Evolutionary conservation across 1,140 invertebrate genomes (phyloP).

Genomic region (Drosophila arawakana): DNA sequence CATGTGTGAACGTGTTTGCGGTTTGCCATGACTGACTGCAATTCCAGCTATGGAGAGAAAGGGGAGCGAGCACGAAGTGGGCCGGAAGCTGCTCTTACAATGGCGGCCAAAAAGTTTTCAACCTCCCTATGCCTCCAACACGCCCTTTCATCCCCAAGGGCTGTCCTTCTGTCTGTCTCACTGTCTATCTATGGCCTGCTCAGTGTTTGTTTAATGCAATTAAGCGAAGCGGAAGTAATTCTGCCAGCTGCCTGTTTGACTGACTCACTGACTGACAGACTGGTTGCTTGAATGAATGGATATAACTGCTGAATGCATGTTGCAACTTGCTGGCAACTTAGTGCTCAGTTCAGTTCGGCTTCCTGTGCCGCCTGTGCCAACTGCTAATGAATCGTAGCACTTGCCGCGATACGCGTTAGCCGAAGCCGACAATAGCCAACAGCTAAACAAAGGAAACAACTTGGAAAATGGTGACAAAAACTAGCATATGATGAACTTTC

Average conservation of each 20-base stretch:
- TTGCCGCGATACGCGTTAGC: conserved; percentile 45
- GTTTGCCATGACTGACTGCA: conserved; percentile 53
- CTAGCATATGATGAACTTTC: neutral
- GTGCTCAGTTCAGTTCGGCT: conserved; percentile 14
- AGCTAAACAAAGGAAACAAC: conserved; percentile 45
- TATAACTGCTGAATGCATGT: conserved; percentile 48
- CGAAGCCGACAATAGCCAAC: conserved; percentile 49
- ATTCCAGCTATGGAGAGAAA: neutral
- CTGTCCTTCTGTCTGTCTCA: conserved; percentile 28
- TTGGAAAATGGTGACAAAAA: neutral
- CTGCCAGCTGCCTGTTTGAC: conserved; percentile 44
- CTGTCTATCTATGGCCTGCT: conserved; percentile 38
- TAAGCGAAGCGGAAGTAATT: conserved; percentile 76
- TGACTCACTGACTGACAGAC: conserved; percentile 22
- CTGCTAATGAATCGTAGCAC: conserved; percentile 61
- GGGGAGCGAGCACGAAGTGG: neutral
- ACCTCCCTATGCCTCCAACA: conserved; percentile 15
- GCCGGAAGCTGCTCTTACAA: neutral
- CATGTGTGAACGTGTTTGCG: conserved; percentile 81
- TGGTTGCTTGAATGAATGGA: conserved; percentile 37
- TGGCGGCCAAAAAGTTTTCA: conserved; percentile 45
- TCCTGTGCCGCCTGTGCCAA: conserved; percentile 22
- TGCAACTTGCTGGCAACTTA: conserved; percentile 27
- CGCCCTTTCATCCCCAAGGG: conserved; percentile 6
- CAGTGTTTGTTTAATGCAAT: conserved; percentile 76